These are phyloP conservation scores for Phorcus lineatus DNA, from an alignment of 2,888 invertebrate genomes.

Conservation along the genomic window DNA sequence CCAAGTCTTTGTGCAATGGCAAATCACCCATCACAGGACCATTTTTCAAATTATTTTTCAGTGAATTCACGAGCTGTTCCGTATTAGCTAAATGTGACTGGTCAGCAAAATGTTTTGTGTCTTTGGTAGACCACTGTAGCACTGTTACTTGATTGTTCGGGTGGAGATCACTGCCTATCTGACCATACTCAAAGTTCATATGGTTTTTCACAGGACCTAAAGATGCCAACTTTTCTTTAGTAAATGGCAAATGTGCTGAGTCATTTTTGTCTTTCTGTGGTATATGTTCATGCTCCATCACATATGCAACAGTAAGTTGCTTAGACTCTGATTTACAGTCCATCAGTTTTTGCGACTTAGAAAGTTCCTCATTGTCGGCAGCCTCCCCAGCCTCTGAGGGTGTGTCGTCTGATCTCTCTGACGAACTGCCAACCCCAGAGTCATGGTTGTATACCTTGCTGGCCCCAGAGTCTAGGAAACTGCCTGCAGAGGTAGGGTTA, in stretches of 20 bases:
- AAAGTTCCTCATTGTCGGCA: constrained; percentile 31
- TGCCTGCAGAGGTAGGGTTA: constrained; percentile 47
- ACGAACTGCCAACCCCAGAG: constrained; percentile 69
- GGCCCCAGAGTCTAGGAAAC: constrained; percentile 50
- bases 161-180: constrained; percentile 17
- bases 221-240: constrained; percentile 6
- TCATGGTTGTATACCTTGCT: constrained; percentile 66
- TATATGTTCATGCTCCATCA: constrained; percentile 38
- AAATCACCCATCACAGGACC: constrained; percentile 14
- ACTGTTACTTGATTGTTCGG: constrained; percentile 33
- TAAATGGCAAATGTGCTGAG: constrained; percentile 1
- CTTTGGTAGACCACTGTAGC: constrained; percentile 41
- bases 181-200: constrained; percentile 12
- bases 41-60: constrained; percentile 8
- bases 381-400: constrained; percentile 66
- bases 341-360: constrained; percentile 19
- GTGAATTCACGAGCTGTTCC: constrained; percentile 8
- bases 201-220: constrained; percentile 16
- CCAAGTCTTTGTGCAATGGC: constrained; percentile 21
- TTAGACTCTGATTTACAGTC: constrained; percentile 41
- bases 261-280: constrained; percentile 4
- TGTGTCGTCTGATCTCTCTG: constrained; percentile 68
- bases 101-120: constrained; percentile 29
- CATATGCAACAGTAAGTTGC: constrained; percentile 60
- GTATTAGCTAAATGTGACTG: constrained; percentile 2